A percentile compares a stretch with the other conserved stretches of the same genome.
Conservation (phyloP, 1,140 invertebrate genomes). For the Daktulosphaira vitifoliae region DNA sequence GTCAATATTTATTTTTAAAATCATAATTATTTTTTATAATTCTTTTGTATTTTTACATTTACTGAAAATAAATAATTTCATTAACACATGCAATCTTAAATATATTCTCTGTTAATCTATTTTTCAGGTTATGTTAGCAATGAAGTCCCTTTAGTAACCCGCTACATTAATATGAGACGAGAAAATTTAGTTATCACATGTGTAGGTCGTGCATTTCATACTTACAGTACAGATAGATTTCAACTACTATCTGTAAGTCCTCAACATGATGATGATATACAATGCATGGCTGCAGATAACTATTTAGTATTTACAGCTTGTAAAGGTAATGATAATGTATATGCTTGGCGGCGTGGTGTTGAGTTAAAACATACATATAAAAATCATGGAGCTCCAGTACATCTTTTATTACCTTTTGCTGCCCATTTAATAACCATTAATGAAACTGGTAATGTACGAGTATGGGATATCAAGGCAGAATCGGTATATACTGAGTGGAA, state of each 20-base stretch:
- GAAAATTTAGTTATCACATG: conserved; percentile 84
- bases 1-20: too few relatives aligned
- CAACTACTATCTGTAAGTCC: conserved; percentile 73
- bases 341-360: conserved; percentile 77
- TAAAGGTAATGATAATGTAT: conserved; percentile 61
- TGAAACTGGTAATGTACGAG: conserved; percentile 60
- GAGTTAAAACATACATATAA: conserved; percentile 75
- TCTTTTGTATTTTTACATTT: too few relatives aligned
- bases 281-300: conserved; percentile 66
- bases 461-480: conserved; percentile 79
- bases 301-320: conserved; percentile 71
- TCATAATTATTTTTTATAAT: too few relatives aligned
- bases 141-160: conserved; percentile 71
- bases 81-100: too few relatives aligned
- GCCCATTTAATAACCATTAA: conserved; percentile 78
- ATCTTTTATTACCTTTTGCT: conserved; percentile 78
- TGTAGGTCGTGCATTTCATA: conserved; percentile 84
- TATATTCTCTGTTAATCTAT: too few relatives aligned
- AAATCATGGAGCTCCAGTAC: conserved; percentile 65
- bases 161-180: conserved; percentile 74
- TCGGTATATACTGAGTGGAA: conserved; percentile 55
- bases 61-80: too few relatives aligned
- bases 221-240: conserved; percentile 77
- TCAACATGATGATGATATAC: conserved; percentile 71
- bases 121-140: conserved; percentile 83